Evolutionary conservation across 2,888 invertebrate species (phyloP).

Genomic region (Lasioglossum villosulum): DNA sequence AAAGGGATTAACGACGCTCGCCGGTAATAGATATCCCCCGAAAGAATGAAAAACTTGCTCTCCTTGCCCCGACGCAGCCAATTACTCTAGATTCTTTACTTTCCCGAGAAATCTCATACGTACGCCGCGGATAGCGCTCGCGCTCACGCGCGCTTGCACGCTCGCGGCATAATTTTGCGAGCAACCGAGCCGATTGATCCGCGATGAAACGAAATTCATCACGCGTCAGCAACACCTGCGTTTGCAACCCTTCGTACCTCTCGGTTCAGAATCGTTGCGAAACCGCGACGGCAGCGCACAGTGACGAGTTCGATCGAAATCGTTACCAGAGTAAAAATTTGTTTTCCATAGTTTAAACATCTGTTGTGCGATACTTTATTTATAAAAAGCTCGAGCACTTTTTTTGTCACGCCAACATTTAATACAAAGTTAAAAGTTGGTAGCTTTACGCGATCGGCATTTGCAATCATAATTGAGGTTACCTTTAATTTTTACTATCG

Average conservation of each 20-base stretch:
- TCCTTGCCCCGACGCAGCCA: constrained; percentile 73
- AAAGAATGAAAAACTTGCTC: constrained; percentile 71
- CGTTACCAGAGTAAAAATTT: too few species aligned
- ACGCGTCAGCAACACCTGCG: neutral
- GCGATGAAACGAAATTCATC: neutral
- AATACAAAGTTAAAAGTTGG: too few species aligned
- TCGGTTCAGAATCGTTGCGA: neutral
- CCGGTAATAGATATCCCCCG: constrained; percentile 46
- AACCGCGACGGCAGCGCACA: neutral
- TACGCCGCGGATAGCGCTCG: neutral
- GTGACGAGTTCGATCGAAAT: too few species aligned
- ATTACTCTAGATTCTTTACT: constrained; percentile 75
- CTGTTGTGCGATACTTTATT: too few species aligned
- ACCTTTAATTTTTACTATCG: too few species aligned
- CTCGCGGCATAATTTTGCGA: constrained; percentile 36
- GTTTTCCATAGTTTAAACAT: too few species aligned
- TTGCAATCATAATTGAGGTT: too few species aligned
- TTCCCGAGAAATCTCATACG: constrained; percentile 64
- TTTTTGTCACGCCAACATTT: too few species aligned
- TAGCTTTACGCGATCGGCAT: too few species aligned
- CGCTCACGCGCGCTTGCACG: neutral
- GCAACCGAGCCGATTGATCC: neutral
- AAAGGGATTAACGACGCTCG: constrained; percentile 21
- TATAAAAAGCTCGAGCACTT: too few species aligned
- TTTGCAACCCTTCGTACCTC: neutral